A percentile compares a stretch with the other conserved stretches of the same genome.
These are phyloP conservation scores for Dicrostonyx torquatus DNA, from an alignment of 2,797 vertebrate species.

Conservation along the genomic window DNA sequence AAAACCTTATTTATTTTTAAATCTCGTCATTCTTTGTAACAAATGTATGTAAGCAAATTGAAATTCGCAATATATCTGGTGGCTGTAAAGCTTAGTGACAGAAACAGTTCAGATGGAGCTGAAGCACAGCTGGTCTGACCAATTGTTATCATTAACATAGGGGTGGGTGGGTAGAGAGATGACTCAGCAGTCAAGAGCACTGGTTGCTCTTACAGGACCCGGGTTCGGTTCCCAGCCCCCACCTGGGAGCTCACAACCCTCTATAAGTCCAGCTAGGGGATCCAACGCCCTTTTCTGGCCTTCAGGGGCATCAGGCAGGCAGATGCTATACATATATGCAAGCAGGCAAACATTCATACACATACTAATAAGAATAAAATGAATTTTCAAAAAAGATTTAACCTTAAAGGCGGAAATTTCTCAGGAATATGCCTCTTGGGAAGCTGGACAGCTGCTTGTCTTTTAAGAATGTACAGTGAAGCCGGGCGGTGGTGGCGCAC, in stretches of 20 bases:
- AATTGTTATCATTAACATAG: not conserved
- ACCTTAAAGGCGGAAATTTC: not conserved
- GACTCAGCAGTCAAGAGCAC: not conserved
- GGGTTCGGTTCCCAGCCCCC: not conserved
- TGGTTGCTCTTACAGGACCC: too few relatives aligned
- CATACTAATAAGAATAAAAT: not conserved
- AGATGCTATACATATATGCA: not conserved
- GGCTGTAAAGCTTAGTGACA: not conserved
- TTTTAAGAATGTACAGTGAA: constrained; percentile 24
- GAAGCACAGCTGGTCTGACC: not conserved
- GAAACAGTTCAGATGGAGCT: not conserved
- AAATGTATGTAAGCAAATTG: not conserved
- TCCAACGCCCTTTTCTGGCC: not conserved
- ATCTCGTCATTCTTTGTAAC: not conserved
- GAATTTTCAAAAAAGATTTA: not conserved
- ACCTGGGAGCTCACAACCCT: not conserved
- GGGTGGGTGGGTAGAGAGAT: not conserved
- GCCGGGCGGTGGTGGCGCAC: not conserved
- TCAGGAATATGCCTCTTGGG: constrained; percentile 10
- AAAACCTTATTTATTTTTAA: not conserved
- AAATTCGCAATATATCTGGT: not conserved
- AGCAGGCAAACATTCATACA: not conserved
- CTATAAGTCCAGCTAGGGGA: not conserved
- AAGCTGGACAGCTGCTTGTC: not conserved
- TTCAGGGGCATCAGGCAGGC: not conserved